A percentile compares a stretch with the other conserved stretches of the same genome.
Conservation (phyloP, 2,888 invertebrate species). For the Antitype chi region DNA sequence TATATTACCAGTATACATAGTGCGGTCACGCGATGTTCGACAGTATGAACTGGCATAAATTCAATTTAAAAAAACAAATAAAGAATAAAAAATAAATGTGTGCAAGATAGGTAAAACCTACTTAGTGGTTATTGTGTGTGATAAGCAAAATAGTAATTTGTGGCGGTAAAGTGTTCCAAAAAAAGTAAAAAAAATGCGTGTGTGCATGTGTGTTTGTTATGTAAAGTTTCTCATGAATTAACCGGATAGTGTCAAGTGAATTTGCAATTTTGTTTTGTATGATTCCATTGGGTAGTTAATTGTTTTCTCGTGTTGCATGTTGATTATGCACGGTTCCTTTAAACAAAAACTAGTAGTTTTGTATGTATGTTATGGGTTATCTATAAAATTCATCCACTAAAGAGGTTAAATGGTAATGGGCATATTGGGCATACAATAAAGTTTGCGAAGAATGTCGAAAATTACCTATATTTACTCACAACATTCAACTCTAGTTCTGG, state of each 20-base stretch:
- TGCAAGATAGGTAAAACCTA: background rate
- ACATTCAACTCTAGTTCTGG: too few species aligned
- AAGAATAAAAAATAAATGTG: background rate
- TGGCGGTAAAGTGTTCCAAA: background rate
- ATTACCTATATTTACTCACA: too few species aligned
- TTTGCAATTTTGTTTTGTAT: background rate
- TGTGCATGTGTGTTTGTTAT: background rate
- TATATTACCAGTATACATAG: background rate
- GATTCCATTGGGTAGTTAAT: background rate
- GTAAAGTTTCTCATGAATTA: background rate
- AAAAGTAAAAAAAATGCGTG: background rate
- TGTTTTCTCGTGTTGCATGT: background rate
- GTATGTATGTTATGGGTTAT: too few species aligned
- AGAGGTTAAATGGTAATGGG: too few species aligned
- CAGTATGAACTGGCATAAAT: background rate
- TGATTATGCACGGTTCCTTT: background rate
- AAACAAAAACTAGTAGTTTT: too few species aligned
- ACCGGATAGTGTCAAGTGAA: conserved; percentile 17
- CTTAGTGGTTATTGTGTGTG: background rate
- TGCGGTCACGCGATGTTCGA: conserved; percentile 3
- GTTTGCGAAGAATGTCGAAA: too few species aligned
- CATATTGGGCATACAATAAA: too few species aligned
- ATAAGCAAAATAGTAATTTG: background rate
- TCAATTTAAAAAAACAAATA: background rate
- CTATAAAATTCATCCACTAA: too few species aligned